A percentile compares a stretch with the other conserved stretches of the same genome.
These are phyloP conservation scores for Heliconius nattereri DNA, from an alignment of 1,140 invertebrate species.

Conservation along the genomic window DNA sequence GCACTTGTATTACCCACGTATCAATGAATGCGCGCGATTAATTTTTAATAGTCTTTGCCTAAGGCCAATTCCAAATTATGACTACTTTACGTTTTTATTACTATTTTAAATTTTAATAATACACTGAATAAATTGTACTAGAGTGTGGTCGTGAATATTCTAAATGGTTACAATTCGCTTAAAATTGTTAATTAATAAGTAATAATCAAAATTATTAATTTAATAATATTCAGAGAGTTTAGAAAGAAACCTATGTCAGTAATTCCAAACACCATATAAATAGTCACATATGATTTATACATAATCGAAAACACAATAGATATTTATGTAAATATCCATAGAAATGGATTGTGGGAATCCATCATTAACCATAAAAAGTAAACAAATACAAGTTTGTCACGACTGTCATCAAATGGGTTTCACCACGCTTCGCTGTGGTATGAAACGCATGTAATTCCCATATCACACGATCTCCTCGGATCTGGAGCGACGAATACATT, in stretches of 20 bases:
- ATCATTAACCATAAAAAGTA: slow-evolving; percentile 49
- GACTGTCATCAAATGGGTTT: slow-evolving; percentile 68
- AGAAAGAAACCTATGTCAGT: background rate
- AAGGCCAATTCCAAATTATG: slow-evolving; percentile 46
- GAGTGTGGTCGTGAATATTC: background rate
- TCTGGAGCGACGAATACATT: slow-evolving; percentile 69
- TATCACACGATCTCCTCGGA: slow-evolving; percentile 69
- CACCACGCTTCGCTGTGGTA: slow-evolving; percentile 53
- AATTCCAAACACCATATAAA: background rate
- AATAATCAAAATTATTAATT: background rate
- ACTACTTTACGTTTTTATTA: slow-evolving; percentile 47
- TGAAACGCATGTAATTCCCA: slow-evolving; percentile 66
- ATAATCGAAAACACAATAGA: slow-evolving; percentile 17
- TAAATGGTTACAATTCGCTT: background rate
- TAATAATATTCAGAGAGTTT: background rate
- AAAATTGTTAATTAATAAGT: no score
- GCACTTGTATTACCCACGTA: slow-evolving; percentile 56
- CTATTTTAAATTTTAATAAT: slow-evolving; percentile 19
- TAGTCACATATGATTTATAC: slow-evolving; percentile 6
- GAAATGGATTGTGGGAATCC: slow-evolving; percentile 26
- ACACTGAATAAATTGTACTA: background rate
- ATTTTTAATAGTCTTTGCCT: slow-evolving; percentile 60
- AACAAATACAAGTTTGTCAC: slow-evolving; percentile 58
- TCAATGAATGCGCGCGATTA: slow-evolving; percentile 64
- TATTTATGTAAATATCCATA: slow-evolving; percentile 23